Base-by-base conservation (phyloP, 1,140 invertebrate species). In the Brachionus manjavacas region DNA sequence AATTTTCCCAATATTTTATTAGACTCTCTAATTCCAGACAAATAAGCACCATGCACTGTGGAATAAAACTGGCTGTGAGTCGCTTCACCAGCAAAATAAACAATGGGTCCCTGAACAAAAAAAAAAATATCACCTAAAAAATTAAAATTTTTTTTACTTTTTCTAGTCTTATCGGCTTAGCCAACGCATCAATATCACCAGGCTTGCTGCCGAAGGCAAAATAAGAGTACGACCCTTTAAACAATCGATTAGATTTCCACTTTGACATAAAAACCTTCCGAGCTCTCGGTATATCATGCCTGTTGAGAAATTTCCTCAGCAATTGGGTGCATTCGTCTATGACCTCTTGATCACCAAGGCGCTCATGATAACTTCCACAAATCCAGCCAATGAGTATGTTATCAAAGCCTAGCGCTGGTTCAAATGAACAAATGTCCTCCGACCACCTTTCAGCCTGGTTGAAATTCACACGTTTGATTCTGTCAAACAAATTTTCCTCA, bases 51-150 rank as follows among this genome's bases (percentile, higher is more conserved):
- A 88, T 97, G 95, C 31, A 95, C 95, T 4, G 95, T 97, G 16
- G 95, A 96, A 88, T 96, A 97, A 88, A 96, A 97, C 87, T 92
- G 94, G 86, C 93, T 93, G 90, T 97, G 95, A 4, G 95, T 97
- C 85, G 96, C 95, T 91, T 97, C 95, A 16, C 96, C 95, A 85
- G 95, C 95, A 92, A 97, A 97, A 84, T 94, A 89, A 83, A 96
- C 88, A 12, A 91, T 90, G 74, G 94, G 94, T 93, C 95, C 41
- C 81, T 83, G 4, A 52, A 20, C 35, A n/a, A 79, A 35, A 28
- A n/a, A 25, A 20, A 60, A 52, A 78, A 49, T 28, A 49, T 52
- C 9, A 23, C 7, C 3, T 52, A n/a, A 74, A 52, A 14, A 3
- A 14, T 49, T 23, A 43, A 0, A 16, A 25, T 3, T 4, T 31